These are phyloP conservation scores for Amphiprion percula DNA, from an alignment of 2,113 vertebrate genomes.

Conservation along the genomic window DNA sequence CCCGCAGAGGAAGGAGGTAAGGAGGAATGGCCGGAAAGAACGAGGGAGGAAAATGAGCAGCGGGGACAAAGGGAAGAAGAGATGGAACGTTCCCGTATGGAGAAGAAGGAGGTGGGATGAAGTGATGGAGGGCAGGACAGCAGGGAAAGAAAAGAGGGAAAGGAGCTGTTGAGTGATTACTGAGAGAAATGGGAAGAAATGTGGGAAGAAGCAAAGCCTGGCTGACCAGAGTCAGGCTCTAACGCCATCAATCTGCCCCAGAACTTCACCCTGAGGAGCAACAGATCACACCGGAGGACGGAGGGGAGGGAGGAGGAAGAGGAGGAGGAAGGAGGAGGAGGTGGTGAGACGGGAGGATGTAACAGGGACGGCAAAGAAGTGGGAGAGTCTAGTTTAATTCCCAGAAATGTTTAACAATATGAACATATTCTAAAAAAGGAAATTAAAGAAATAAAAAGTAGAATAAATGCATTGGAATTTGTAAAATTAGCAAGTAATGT, in stretches of 20 bases:
- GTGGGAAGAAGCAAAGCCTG: constrained; percentile 42
- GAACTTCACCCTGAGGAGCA: constrained; percentile 68
- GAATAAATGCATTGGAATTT: neutral
- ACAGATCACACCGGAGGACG: constrained; percentile 64
- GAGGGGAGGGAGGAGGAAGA: constrained; percentile 26
- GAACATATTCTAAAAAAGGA: neutral
- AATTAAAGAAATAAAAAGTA: neutral
- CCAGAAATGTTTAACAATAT: neutral
- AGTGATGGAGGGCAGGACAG: constrained; percentile 30
- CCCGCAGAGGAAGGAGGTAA: constrained; percentile 26
- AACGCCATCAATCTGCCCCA: constrained; percentile 64
- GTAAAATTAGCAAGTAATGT: neutral
- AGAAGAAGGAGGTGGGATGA: constrained; percentile 20
- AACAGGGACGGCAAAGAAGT: constrained; percentile 14
- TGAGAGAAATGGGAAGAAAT: constrained; percentile 25
- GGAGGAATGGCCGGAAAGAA: constrained; percentile 9
- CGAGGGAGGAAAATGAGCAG: constrained; percentile 32
- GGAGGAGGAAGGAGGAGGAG: neutral
- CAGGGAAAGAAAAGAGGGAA: constrained; percentile 31
- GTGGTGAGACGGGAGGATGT: constrained; percentile 9
- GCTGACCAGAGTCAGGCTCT: constrained; percentile 52
- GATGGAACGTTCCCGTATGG: constrained; percentile 26
- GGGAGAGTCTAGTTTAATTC: constrained; percentile 1
- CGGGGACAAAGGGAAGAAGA: constrained; percentile 25
- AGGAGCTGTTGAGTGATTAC: constrained; percentile 22